These are phyloP conservation scores for Microctonus hyperodae DNA, from an alignment of 2,888 invertebrate genomes.

Conservation along the genomic window DNA sequence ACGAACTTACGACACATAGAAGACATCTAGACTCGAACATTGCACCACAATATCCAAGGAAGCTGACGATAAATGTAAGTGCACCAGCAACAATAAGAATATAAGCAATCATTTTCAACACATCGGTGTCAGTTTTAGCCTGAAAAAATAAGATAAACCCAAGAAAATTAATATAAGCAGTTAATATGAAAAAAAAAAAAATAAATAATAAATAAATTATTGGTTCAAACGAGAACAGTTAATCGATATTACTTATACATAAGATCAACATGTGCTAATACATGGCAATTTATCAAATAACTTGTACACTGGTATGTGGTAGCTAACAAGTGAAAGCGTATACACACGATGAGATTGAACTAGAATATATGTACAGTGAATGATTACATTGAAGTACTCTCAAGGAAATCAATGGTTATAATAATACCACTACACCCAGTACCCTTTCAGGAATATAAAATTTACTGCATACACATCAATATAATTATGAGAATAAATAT, in stretches of 20 bases:
- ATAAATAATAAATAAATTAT: not conserved
- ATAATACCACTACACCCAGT: not conserved
- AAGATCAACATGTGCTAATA: not conserved
- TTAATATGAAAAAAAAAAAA: not conserved
- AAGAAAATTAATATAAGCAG: not conserved
- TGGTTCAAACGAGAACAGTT: not conserved
- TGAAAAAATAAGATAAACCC: constrained; percentile 41
- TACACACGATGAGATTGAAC: not conserved
- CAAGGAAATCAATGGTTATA: not conserved
- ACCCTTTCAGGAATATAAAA: not conserved
- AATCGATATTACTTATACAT: not conserved
- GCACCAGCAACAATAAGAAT: constrained; percentile 74
- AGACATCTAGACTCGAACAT: constrained; percentile 73
- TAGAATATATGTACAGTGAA: not conserved
- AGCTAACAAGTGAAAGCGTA: not conserved
- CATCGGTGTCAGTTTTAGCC: constrained; percentile 63
- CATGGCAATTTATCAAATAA: not conserved
- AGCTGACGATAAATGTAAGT: constrained; percentile 75
- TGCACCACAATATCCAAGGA: constrained; percentile 76
- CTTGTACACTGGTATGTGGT: not conserved
- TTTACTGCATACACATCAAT: not conserved
- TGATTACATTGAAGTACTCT: not conserved
- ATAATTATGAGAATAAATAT: not conserved
- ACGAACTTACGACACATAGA: constrained; percentile 71
- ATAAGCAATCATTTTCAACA: constrained; percentile 74